Evolutionary conservation across 1,140 invertebrate species (phyloP), one percentile per base, ranked within the genome.

Genomic region (Patella vulgata): DNA sequence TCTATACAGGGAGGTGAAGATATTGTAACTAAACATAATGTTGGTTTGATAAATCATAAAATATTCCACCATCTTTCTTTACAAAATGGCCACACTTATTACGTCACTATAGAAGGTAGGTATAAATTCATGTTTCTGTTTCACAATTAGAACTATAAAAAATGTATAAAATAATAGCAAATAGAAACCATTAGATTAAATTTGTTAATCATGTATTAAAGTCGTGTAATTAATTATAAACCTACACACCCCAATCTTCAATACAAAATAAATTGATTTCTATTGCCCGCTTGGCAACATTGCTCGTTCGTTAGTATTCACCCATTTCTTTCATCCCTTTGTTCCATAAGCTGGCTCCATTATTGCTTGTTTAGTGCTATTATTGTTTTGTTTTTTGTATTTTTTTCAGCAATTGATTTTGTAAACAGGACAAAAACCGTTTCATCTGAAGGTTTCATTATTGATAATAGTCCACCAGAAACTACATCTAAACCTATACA

Each of bases 31-130:
- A 67, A 59, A n/a, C 33, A 36, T 1, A 60, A 68, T 50, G 70
- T 77, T 36, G 74, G 74, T 27, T 44, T 71, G 1, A 60, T 65
- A 1, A 70, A 74, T 28, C 72, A 73, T 25, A 40, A 56, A 42
- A 64, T 50, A 0, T 60, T 77, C 30, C 71, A 77, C 52, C 52
- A 58, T 30, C 56, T 77, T 0, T 50, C 27, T 19, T 28, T 77
- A 46, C 68, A 71, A 55, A 63, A 60, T 60, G 75, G 75, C 27
- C 62, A 64, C 46, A 63, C 56, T 14, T 74, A 74, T 58, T 77
- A 67, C 61, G 72, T 66, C n/a, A 73, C 70, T 19, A 42, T 75
- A 0, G 54, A 36, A 33, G 73, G 73, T 75, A 48, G 56, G 40
- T 44, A 48, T 21, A 8, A 30, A 39, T 55, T 21, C 23, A 25